These are phyloP conservation scores for Phalacrocorax pelagicus DNA, from an alignment of 2,113 vertebrate genomes.

Conservation along the genomic window DNA sequence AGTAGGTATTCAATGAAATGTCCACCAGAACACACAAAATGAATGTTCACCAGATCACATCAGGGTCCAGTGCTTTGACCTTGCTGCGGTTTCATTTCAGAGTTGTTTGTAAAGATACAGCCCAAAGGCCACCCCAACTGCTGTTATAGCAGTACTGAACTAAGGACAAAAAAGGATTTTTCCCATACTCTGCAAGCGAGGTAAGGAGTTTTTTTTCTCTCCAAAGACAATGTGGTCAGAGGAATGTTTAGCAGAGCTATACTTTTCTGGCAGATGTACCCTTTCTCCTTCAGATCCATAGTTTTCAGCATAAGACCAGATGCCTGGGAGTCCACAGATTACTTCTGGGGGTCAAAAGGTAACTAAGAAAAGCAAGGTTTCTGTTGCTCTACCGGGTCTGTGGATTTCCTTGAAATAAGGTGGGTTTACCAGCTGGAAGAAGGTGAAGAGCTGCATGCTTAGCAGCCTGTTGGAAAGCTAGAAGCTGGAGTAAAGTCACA, in stretches of 20 bases:
- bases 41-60: neutral
- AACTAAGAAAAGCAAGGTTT: constrained; percentile 8
- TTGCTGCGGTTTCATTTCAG: neutral
- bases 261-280: neutral
- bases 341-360: neutral
- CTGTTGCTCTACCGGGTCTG: neutral
- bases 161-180: neutral
- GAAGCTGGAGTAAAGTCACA: neutral
- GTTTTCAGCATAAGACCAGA: neutral
- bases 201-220: neutral
- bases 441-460: neutral
- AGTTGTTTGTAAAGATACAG: neutral
- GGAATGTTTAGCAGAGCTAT: neutral
- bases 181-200: neutral
- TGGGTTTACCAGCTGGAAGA: neutral
- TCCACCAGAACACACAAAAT: neutral
- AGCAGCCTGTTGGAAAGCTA: neutral
- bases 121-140: neutral
- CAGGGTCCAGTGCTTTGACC: neutral
- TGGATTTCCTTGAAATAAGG: neutral
- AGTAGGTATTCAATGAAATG: neutral
- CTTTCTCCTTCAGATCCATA: neutral
- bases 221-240: neutral
- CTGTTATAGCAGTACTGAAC: neutral
- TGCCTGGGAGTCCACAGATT: neutral